Evolutionary conservation across 1,140 invertebrate genomes (phyloP).

Genomic region (Brachionus paranguensis): DNA sequence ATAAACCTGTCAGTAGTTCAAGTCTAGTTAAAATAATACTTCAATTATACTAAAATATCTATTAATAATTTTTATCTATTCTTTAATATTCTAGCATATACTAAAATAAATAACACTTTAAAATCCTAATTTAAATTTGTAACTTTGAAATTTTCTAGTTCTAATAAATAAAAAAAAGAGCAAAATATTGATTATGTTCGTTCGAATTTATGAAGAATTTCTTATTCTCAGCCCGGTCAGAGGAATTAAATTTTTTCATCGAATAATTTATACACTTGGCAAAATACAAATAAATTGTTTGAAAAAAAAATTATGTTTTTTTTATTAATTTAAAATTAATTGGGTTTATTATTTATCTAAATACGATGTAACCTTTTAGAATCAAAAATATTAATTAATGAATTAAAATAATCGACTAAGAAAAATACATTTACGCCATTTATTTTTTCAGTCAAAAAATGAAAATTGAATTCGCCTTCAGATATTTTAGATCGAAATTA

Average conservation of each 20-base stretch:
- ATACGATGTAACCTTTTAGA: neutral
- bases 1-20: no score
- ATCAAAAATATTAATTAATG: neutral
- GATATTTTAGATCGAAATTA: neutral
- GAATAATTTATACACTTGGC: neutral
- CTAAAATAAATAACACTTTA: no score
- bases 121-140: no score
- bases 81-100: no score
- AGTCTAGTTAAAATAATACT: no score
- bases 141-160: neutral
- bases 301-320: no score
- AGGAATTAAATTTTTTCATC: neutral
- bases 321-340: neutral
- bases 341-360: neutral
- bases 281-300: no score
- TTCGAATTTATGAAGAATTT: neutral
- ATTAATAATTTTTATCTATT: no score
- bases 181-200: neutral
- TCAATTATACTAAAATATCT: no score
- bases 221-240: neutral
- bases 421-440: neutral
- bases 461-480: neutral
- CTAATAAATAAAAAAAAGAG: neutral
- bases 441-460: neutral
- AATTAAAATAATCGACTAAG: no score